Conservation (phyloP, 2,113 vertebrate genomes). For the Gavia stellata region DNA sequence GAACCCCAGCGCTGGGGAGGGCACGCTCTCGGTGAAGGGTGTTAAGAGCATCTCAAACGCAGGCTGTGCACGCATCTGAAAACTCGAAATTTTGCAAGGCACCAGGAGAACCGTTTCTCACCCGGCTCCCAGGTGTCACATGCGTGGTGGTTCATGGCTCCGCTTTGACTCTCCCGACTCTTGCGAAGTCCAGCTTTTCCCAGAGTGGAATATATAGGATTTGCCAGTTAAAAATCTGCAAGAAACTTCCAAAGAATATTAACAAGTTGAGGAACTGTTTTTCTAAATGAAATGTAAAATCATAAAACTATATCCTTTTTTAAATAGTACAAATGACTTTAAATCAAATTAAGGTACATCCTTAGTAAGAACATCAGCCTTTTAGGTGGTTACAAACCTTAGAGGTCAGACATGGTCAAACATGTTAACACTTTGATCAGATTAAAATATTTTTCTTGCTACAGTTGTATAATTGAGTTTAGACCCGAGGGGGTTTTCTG, state of each 20-base stretch:
- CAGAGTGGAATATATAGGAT: not conserved
- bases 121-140: accelerated
- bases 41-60: not conserved
- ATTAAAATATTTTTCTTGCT: conserved; percentile 68
- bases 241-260: conserved; percentile 12
- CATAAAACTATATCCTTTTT: conserved; percentile 63
- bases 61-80: not conserved
- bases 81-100: not conserved
- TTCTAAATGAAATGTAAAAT: conserved; percentile 44
- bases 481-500: conserved; percentile 67
- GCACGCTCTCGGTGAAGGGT: accelerated
- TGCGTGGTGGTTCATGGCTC: not conserved
- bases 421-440: conserved; percentile 73
- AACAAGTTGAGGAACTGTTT: conserved; percentile 12
- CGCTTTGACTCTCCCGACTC: not conserved
- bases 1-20: not conserved
- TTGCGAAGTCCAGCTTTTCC: not conserved
- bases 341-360: conserved; percentile 64
- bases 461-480: conserved; percentile 66
- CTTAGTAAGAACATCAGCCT: conserved; percentile 45
- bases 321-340: conserved; percentile 69
- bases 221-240: not conserved
- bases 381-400: conserved; percentile 68
- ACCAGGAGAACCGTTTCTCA: not conserved
- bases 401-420: conserved; percentile 70